These are phyloP conservation scores for Scaptomyza flava DNA, from an alignment of 2,888 invertebrate genomes.

Conservation along the genomic window DNA sequence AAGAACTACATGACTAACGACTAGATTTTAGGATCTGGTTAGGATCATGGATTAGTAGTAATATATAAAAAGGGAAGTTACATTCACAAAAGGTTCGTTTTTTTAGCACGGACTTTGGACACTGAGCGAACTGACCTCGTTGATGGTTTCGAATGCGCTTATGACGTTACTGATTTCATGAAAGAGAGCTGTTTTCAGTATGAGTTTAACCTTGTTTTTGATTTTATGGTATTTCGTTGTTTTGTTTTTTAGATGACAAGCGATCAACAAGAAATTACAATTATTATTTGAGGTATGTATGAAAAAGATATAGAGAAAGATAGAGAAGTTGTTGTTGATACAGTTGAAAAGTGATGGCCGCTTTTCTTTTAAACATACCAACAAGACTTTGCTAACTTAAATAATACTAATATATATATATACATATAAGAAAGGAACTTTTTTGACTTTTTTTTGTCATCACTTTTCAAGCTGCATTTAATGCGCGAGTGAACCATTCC, in stretches of 20 bases:
- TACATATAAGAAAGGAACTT: background rate
- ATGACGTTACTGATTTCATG: conserved; percentile 80
- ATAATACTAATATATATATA: background rate
- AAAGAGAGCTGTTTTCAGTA: conserved; percentile 80
- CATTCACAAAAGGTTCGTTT: conserved; percentile 27
- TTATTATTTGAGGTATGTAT: conserved; percentile 45
- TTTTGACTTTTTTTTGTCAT: conserved; percentile 39
- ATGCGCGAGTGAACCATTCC: conserved; percentile 53
- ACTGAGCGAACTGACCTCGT: conserved; percentile 74
- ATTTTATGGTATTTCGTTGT: conserved; percentile 43
- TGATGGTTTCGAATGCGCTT: conserved; percentile 73
- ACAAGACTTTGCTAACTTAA: background rate
- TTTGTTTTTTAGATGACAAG: conserved; percentile 43
- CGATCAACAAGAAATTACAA: conserved; percentile 60
- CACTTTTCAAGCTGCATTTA: conserved; percentile 66
- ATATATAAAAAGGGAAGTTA: conserved; percentile 18
- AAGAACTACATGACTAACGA: conserved; percentile 46
- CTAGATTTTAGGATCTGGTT: conserved; percentile 15
- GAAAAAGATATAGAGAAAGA: conserved; percentile 35
- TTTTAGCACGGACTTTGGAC: conserved; percentile 50
- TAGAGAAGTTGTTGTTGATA: conserved; percentile 24
- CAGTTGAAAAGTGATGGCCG: conserved; percentile 67
- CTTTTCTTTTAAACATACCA: conserved; percentile 2
- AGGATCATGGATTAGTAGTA: conserved; percentile 30
- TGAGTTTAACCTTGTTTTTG: conserved; percentile 77